A percentile compares a stretch with the other conserved stretches of the same genome.
Evolutionary conservation across 2,113 vertebrate genomes (phyloP).

Genomic region (Tamias sibiricus): DNA sequence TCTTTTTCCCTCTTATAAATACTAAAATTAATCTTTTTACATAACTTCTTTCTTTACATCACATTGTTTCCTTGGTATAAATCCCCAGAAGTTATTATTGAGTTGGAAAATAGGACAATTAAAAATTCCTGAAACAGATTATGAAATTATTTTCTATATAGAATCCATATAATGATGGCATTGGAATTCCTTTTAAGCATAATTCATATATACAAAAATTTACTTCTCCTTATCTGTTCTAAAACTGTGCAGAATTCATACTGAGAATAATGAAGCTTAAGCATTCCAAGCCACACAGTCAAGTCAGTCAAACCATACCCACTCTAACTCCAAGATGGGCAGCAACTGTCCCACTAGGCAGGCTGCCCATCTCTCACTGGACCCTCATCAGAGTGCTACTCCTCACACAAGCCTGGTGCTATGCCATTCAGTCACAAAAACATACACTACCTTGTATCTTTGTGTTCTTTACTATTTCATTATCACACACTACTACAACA

Average conservation of each 20-base stretch:
- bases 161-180: background rate
- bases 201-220: background rate
- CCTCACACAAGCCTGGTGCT: background rate
- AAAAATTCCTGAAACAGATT: background rate
- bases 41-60: background rate
- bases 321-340: background rate
- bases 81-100: background rate
- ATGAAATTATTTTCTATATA: background rate
- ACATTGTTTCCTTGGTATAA: background rate
- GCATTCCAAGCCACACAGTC: background rate
- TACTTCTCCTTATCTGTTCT: background rate
- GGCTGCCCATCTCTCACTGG: background rate
- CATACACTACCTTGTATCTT: background rate
- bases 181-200: background rate
- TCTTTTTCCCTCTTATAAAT: background rate
- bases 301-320: background rate
- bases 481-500: background rate
- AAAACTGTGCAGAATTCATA: background rate
- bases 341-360: background rate
- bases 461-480: background rate
- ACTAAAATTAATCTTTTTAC: background rate
- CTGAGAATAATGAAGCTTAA: background rate
- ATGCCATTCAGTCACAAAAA: background rate
- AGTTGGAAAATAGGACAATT: background rate
- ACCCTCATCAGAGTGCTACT: background rate